Evolutionary conservation across 2,113 vertebrate genomes (phyloP).

Genomic region (Smithornis capensis): DNA sequence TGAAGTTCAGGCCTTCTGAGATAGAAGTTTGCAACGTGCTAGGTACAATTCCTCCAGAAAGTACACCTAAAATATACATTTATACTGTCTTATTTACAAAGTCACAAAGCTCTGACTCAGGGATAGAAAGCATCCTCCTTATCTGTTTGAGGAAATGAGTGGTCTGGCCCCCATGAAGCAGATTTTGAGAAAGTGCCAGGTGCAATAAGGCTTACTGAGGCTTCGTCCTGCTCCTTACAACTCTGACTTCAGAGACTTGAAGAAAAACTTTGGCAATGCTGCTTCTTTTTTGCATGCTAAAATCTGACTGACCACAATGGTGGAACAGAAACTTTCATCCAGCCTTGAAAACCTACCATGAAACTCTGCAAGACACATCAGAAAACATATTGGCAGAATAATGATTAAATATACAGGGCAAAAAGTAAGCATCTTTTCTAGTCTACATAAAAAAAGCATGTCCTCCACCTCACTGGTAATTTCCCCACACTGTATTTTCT

Average conservation of each 20-base stretch:
- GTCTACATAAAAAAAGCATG: neutral
- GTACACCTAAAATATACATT: neutral
- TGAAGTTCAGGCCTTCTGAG: neutral
- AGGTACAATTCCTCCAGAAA: neutral
- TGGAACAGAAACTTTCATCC: neutral
- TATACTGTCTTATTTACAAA: neutral
- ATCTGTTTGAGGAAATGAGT: neutral
- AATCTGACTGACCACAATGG: neutral
- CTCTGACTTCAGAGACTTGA: neutral
- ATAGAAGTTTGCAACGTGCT: neutral
- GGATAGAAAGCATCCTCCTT: neutral
- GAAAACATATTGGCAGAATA: neutral
- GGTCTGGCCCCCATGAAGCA: neutral
- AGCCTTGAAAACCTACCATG: neutral
- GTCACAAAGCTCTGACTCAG: neutral
- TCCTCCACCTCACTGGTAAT: neutral
- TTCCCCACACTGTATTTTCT: neutral
- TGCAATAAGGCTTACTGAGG: neutral
- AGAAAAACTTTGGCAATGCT: neutral
- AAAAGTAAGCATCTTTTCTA: neutral
- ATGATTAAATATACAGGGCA: neutral
- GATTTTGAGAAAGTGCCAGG: neutral
- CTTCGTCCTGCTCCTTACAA: neutral
- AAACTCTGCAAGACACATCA: neutral
- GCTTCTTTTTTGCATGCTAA: neutral